Evolutionary conservation across 1,140 invertebrate genomes (phyloP).

Genomic region (Lysiphlebus fabarum): DNA sequence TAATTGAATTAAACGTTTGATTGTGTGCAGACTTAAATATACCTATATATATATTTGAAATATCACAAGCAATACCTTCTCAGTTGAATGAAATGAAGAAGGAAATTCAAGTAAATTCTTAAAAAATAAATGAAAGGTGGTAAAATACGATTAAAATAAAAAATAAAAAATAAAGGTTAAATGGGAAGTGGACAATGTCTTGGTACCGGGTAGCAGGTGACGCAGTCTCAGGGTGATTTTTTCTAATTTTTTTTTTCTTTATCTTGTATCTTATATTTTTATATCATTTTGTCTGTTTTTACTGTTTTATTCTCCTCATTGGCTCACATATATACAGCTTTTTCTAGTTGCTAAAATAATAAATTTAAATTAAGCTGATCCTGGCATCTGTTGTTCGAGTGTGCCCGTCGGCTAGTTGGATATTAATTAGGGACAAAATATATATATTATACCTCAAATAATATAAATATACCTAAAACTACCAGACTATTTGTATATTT

Average conservation of each 20-base stretch:
- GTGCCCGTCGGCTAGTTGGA: constrained; percentile 25
- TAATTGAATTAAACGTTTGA: constrained; percentile 37
- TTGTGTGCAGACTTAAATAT: constrained; percentile 6
- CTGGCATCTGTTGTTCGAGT: constrained; percentile 35
- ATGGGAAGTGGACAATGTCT: constrained; percentile 19
- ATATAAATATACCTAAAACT: neutral
- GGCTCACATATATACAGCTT: neutral
- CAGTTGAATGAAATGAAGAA: neutral
- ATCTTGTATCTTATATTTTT: no score
- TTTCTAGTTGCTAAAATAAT: constrained; percentile 26
- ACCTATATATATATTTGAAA: no score
- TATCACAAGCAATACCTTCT: no score
- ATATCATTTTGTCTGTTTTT: no score
- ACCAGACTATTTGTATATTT: no score
- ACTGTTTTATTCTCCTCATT: no score
- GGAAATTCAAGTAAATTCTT: neutral
- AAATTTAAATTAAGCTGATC: constrained; percentile 41
- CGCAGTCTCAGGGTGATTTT: constrained; percentile 29
- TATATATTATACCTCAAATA: constrained; percentile 11
- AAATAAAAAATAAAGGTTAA: constrained; percentile 8
- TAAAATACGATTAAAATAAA: constrained; percentile 1
- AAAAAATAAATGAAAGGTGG: neutral
- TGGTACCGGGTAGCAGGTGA: constrained; percentile 42
- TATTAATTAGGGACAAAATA: constrained; percentile 38
- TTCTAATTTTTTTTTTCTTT: constrained; percentile 6